Evolutionary conservation across 1,140 invertebrate genomes (phyloP), one percentile per base, ranked within the genome.

Genomic region (Galendromus occidentalis): DNA sequence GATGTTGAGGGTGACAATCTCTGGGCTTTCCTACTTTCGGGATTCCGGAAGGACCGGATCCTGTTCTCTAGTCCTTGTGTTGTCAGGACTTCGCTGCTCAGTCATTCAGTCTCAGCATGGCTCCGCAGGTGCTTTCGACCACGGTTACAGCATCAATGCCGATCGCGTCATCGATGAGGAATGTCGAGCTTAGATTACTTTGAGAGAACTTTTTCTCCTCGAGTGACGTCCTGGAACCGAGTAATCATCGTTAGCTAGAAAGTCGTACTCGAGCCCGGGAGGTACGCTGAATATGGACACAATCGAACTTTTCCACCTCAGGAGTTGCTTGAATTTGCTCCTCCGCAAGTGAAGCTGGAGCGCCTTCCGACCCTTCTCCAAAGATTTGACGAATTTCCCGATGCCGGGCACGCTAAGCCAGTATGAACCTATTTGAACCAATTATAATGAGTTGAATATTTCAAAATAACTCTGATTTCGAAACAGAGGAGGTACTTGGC

Each of bases 151-250:
- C 17, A 39, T 44, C 39, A 22, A 41, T 66, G 17, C 59, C 33
- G 39, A 42, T 18, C 5, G 64, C 51, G 68, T 63, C 64, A 67
- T 59, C 51, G 12, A 59, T 59, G 51, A 59, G 51, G 9, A 29
- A 59, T 25, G 51, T 20, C 14, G 33, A 4, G 22, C 51, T 59
- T 4, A 59, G 22, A 25, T 33, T 25, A n/a, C 25, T 20, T 29
- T 33, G 51, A 33, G 51, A 25, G 14, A 64, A 51, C 45, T 63
- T 67, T 68, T 45, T 9, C 18, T 67, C 45, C 66, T 44, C 45
- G 28, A 66, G 17, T 39, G 33, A 39, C 33, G 4, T 4, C 33
- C 33, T 39, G 33, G 4, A 39, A 39, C 33, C 4, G 9, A 39
- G 9, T 6, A 9, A 39, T 39, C 33, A 39, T 9, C 33, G 33